Evolutionary conservation across 2,797 vertebrate genomes (phyloP), one percentile per base, ranked within the genome.

Genomic region (Lindbergichthys nudifrons): DNA sequence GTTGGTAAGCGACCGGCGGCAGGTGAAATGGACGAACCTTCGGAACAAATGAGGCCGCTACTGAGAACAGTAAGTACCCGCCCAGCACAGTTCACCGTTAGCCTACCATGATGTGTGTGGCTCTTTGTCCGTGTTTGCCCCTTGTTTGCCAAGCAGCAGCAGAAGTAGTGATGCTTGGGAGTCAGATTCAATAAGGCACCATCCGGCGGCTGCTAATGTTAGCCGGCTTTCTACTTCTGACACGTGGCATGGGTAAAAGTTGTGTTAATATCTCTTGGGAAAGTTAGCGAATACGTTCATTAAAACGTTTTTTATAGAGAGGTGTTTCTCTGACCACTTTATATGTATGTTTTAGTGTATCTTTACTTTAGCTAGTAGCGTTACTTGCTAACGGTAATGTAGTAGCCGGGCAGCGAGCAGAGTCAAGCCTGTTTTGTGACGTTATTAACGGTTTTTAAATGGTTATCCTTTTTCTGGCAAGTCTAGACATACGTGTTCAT

Each of bases 41-140:
- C 77, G 70, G 90, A 93, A 65, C 93, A 94, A 84, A 91, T 88
- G 88, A 86, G 74, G 39, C 93, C 93, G 52, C 93, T 94, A 12
- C 65, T 94, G 78, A 89, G 89, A 81, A 76, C 89, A 39, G 93
- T 94, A 59, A 91, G 93, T 92, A 81, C 62, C 65, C 70, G 32
- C 57, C 56, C 48, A 2, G 3, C n/a, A 16, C 83, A 8, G 68
- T 12, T 18, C 52, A 69, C 41, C 16, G 54, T 11, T 51, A n/a
- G 26, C 30, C 68, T 19, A 23, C 46, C 53, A 32, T 61, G 54
- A 41, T 50, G 3, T 42, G 51, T 51, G 1, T 0, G 42, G 45
- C 50, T 85, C 88, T 87, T 89, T 91, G 87, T 87, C 79, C 72
- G 53, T 66, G 45, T 79, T 65, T 77, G 72, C 75, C 58, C 64